Evolutionary conservation across 2,888 invertebrate genomes (phyloP), one percentile per base, ranked within the genome.

Genomic region (Strigamia transsilvanica): DNA sequence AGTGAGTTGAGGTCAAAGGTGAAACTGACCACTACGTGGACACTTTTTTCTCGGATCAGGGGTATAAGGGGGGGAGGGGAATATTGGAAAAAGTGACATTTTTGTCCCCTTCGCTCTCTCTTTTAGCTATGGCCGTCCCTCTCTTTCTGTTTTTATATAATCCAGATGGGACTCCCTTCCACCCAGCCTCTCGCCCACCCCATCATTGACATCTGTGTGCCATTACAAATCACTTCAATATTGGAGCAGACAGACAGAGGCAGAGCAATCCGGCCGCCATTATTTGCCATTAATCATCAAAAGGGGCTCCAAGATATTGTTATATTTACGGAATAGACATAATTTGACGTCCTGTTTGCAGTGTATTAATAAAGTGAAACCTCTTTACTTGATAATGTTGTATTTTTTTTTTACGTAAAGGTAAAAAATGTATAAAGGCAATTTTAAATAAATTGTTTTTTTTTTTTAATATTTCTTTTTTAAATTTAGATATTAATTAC

Each of bases 181-280:
- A 34, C 79, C 42, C 79, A 21, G 0, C 46, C 27, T 32, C 46
- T 21, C 51, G 10, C 32, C 32, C 46, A 80, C 32, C 80, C 80
- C 41, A 80, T 80, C 80, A 80, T 51, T 41, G 46, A 80, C 80
- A 80, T 80, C 80, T 80, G 80, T 46, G 42, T 21, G 51, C 46
- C 80, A 80, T 80, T 80, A 80, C 80, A 80, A 80, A 80, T 80
- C 80, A 46, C 80, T 80, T 80, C 80, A 80, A 80, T 80, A 80
- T 80, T 42, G 51, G 80, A 46, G 80, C 23, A 80, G 80, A 79
- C 79, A 79, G 79, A 79, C 79, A 41, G 21, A 79, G 79, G 34
- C 79, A 41, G 21, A 79, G 79, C 21, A 21, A 41, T 38, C 41
- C 79, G 38, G 42, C 41, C 41, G 79, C 79, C 79, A 79, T 42